phyloP scores from a whole-genome alignment of 1,140 invertebrate genomes.

The Brachionus plicatilis region DNA sequence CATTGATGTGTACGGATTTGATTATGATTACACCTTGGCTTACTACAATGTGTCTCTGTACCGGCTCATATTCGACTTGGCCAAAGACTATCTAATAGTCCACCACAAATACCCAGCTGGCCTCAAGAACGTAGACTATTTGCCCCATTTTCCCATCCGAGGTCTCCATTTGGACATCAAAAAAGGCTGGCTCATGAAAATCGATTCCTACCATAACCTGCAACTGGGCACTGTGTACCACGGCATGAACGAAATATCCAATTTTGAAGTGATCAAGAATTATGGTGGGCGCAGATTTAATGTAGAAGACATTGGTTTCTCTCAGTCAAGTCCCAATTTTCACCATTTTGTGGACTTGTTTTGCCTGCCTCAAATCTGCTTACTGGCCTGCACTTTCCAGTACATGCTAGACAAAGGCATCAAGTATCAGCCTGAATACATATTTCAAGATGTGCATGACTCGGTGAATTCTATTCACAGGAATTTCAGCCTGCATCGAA shows the following conservation, averaged over 20 bases:
- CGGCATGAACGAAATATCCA: conserved; percentile 69
- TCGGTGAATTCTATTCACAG: conserved; percentile 82
- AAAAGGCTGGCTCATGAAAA: conserved; percentile 78
- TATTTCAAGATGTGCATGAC: conserved; percentile 64
- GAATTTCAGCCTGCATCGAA: conserved; percentile 71
- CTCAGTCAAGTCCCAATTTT: conserved; percentile 68
- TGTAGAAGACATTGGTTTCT: conserved; percentile 54
- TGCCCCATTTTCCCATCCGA: conserved; percentile 13
- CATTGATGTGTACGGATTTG: conserved; percentile 92
- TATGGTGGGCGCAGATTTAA: conserved; percentile 67
- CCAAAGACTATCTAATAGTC: conserved; percentile 75
- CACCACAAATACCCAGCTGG: conserved; percentile 59
- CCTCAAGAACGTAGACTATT: conserved; percentile 21
- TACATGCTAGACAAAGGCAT: conserved; percentile 83
- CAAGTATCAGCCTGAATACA: conserved; percentile 86
- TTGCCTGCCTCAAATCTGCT: conserved; percentile 73
- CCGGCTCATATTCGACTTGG: conserved; percentile 83
- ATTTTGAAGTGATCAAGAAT: conserved; percentile 75
- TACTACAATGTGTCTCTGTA: conserved; percentile 85
- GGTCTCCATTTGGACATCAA: conserved; percentile 39
- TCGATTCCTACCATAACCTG: conserved; percentile 92
- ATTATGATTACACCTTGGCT: conserved; percentile 97
- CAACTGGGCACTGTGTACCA: conserved; percentile 89
- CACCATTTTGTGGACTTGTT: conserved; percentile 92
- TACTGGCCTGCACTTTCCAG: conserved; percentile 46